These are phyloP conservation scores for Cottus gobio DNA, from an alignment of 2,113 vertebrate genomes.

Conservation along the genomic window DNA sequence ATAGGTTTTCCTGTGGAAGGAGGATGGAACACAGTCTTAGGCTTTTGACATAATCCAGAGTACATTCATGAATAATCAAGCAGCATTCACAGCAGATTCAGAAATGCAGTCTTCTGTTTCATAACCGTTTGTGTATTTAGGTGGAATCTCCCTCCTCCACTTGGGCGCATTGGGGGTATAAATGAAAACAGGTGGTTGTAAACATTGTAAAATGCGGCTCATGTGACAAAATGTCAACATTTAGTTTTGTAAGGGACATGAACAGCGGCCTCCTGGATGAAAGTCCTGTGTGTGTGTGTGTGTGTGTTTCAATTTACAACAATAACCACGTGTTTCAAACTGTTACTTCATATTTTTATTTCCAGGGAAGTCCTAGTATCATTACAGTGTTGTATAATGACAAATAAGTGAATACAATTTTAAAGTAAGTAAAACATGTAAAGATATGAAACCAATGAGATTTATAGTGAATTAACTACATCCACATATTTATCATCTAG, in stretches of 20 bases:
- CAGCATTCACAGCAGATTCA: slow-evolving; percentile 18
- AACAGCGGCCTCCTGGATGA: no score
- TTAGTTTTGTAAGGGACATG: no score
- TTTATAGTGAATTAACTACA: neutral
- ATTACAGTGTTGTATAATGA: neutral
- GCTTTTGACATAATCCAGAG: slow-evolving; percentile 29
- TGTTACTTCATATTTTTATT: no score
- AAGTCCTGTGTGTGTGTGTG: no score
- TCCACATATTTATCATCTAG: neutral
- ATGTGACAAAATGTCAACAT: no score
- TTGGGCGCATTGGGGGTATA: neutral
- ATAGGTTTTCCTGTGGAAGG: slow-evolving; percentile 36
- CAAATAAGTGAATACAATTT: neutral
- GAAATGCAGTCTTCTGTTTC: neutral
- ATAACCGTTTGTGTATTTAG: neutral
- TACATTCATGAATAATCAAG: slow-evolving; percentile 40
- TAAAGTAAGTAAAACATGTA: neutral
- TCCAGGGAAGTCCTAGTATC: no score
- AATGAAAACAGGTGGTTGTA: neutral
- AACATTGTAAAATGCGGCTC: no score
- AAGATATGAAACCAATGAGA: neutral
- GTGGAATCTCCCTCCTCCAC: no score
- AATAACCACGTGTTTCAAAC: no score
- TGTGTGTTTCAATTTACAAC: no score
- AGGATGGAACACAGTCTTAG: slow-evolving; percentile 3